Conservation (phyloP, 2,113 vertebrate genomes). For the Serinus canaria region DNA sequence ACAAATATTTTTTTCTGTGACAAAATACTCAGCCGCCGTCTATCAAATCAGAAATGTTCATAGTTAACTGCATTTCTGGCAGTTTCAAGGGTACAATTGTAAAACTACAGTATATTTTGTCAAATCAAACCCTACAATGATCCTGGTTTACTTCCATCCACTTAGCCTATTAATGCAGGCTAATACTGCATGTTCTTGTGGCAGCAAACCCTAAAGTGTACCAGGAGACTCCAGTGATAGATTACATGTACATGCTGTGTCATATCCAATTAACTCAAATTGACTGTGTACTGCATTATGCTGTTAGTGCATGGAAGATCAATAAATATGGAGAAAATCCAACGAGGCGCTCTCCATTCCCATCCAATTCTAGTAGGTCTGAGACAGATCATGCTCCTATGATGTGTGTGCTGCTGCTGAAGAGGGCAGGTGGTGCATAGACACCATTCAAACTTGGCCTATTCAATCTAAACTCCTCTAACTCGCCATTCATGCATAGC, state of each 20-base stretch:
- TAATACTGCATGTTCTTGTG: conserved; percentile 76
- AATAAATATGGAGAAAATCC: conserved; percentile 92
- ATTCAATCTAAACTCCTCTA: conserved; percentile 97
- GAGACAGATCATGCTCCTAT: conserved; percentile 88
- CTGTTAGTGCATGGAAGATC: conserved; percentile 90
- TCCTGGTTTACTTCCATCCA: conserved; percentile 41
- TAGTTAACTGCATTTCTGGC: not conserved
- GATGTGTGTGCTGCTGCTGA: conserved; percentile 84
- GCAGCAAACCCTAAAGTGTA: conserved; percentile 85
- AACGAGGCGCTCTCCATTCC: conserved; percentile 78
- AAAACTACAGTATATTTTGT: not conserved
- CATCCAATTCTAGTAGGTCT: conserved; percentile 77
- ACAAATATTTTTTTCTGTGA: not conserved
- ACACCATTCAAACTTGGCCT: conserved; percentile 99
- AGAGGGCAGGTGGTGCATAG: conserved; percentile 99
- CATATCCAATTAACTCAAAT: conserved; percentile 98
- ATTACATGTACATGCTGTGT: conserved; percentile 91
- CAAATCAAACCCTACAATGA: conserved; percentile 9
- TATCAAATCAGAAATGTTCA: not conserved
- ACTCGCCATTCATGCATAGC: conserved; percentile 99
- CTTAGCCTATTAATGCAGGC: conserved; percentile 61
- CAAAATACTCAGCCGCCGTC: not conserved
- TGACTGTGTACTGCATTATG: conserved; percentile 90
- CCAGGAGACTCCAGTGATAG: conserved; percentile 86
- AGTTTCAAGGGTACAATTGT: not conserved